These are phyloP conservation scores for human DNA, from an alignment of 2,113 vertebrate species.

Conservation along the genomic window DNA sequence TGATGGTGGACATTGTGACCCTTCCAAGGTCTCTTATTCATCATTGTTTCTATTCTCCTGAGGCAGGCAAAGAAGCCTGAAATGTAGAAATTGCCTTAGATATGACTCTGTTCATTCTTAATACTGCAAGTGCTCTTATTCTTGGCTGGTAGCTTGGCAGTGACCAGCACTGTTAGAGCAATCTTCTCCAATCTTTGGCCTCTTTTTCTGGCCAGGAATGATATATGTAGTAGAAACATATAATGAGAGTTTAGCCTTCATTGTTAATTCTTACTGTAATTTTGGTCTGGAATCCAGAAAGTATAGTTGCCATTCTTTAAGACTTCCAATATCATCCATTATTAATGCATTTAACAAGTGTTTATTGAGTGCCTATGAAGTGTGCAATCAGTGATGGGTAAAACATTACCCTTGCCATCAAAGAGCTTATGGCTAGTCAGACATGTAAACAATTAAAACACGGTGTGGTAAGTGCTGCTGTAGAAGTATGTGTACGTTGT, in stretches of 20 bases:
- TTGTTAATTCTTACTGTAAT: slow-evolving; percentile 30
- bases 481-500: neutral
- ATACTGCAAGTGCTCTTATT: neutral
- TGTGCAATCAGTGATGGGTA: slow-evolving; percentile 45
- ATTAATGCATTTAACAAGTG: slow-evolving; percentile 26
- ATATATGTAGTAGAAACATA: neutral
- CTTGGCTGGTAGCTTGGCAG: neutral
- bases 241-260: slow-evolving; percentile 15
- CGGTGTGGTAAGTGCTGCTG: neutral
- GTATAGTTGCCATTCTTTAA: slow-evolving; percentile 12
- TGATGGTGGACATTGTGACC: neutral
- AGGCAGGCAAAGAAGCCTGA: slow-evolving; percentile 28
- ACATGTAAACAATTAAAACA: slow-evolving; percentile 40
- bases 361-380: slow-evolving; percentile 44
- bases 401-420: slow-evolving; percentile 33
- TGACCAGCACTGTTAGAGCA: neutral
- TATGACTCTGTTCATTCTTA: slow-evolving; percentile 30
- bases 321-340: neutral
- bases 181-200: neutral
- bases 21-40: neutral
- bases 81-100: slow-evolving; percentile 35
- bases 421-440: slow-evolving; percentile 36
- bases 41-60: neutral
- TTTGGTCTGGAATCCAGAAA: slow-evolving; percentile 39
- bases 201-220: slow-evolving; percentile 34